These are phyloP conservation scores for Taxidea taxus DNA, from an alignment of 2,113 vertebrate species.

Conservation along the genomic window DNA sequence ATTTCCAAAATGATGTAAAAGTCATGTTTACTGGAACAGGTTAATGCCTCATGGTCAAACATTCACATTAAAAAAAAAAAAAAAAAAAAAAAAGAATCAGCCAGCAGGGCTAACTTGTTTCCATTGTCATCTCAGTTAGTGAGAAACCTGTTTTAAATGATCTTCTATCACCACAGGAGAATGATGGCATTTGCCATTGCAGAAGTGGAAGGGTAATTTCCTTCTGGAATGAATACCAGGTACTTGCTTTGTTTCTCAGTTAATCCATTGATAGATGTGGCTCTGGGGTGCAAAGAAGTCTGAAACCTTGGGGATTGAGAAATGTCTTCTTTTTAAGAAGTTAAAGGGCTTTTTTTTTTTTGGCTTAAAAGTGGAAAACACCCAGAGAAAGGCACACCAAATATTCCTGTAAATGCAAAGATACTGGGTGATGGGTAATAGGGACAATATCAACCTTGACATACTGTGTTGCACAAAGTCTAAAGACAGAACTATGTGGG, in stretches of 20 bases:
- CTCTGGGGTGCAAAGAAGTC: constrained; percentile 29
- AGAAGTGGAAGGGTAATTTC: constrained; percentile 15
- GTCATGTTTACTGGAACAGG: neutral
- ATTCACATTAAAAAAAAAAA: neutral
- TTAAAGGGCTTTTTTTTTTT: constrained; percentile 50
- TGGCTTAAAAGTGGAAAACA: neutral
- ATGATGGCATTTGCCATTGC: constrained; percentile 5
- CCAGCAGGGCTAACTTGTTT: constrained; percentile 18
- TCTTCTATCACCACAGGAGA: constrained; percentile 48
- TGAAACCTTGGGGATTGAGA: constrained; percentile 21
- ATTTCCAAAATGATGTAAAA: constrained; percentile 36
- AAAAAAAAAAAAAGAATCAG: constrained; percentile 6
- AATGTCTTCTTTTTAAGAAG: neutral
- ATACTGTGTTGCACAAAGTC: neutral
- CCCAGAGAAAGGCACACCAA: neutral
- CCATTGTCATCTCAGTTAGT: constrained; percentile 52
- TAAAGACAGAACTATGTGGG: neutral
- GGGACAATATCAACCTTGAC: neutral
- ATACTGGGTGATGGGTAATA: neutral
- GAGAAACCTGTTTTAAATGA: constrained; percentile 55
- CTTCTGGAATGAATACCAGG: neutral
- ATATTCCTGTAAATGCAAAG: neutral
- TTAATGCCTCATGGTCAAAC: constrained; percentile 6
- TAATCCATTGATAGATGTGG: constrained; percentile 44
- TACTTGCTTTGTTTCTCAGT: neutral